Base-by-base conservation (phyloP, 2,113 vertebrate genomes). In the Esox niger region DNA sequence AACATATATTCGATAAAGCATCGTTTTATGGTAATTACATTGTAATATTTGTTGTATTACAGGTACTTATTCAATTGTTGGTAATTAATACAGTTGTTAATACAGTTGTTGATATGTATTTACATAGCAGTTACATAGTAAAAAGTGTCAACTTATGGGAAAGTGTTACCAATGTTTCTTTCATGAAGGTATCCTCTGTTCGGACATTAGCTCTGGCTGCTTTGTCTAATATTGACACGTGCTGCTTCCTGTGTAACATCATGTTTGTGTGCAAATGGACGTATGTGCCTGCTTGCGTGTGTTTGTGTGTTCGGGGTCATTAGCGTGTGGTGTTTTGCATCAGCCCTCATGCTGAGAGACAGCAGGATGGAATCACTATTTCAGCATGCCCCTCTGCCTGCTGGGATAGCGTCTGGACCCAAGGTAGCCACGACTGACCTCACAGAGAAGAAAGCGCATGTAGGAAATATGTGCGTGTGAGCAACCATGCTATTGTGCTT, bases 391-490 rank as follows among this genome's bases (percentile, higher is more conserved):
- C 73, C 35, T 75, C 54, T 47, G 69, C 84, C 73, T 85, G 83
- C 85, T 87, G 85, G 58, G 74, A 66, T 64, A 63, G 72, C 81
- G 78, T 86, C 82, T 87, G 87, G 82, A 75, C 80, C 63, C 78
- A 85, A 86, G 77, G 84, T 87, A 85, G 27, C 76, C 47, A 73
- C 63, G n/a, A 3, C 64, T 84, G 77, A 84, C 85, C 82, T 74
- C 52, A 61, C 35, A 76, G 32, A 30, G 32, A 32, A 58, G 13
- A 30, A 6, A 49, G 58, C 47, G 38, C 8, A 31, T 20, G 31
- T n/a, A 2, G n/a, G 2, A 10, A 23, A 32, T 33, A 25, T 26
- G n/a, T 27, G n/a, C 25, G 3, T 27, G 9, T 56, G 6, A 26
- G 54, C 54, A 9, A 26, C 10, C 10, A 15, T 43, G 11, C 13